phyloP scores from a whole-genome alignment of 1,140 invertebrate species.

The Matsumurasca onukii region DNA sequence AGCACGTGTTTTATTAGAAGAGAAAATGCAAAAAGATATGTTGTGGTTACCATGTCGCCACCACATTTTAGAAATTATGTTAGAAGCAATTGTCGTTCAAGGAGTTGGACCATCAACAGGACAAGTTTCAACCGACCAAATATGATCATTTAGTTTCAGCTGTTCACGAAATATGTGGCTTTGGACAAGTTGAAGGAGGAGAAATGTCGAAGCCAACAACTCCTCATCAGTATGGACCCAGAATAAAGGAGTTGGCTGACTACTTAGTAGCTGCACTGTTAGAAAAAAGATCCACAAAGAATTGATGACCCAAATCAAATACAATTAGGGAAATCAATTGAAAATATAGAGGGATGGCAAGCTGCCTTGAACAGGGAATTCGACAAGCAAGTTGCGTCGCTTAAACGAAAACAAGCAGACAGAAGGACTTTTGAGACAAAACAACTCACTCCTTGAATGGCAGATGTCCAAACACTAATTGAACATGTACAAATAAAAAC shows the following conservation, averaged over 20 bases:
- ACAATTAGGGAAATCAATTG: too few relatives aligned
- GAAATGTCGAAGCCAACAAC: conserved; percentile 8
- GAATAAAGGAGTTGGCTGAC: conserved; percentile 1
- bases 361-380: background rate
- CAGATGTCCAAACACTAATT: background rate
- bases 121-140: too few relatives aligned
- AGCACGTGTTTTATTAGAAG: background rate
- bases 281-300: background rate
- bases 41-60: background rate
- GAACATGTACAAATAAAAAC: conserved; percentile 1
- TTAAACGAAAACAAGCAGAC: background rate
- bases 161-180: background rate
- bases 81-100: background rate
- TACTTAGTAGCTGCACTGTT: background rate
- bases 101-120: too few relatives aligned
- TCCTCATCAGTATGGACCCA: conserved; percentile 5
- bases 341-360: conserved; percentile 2
- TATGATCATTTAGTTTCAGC: background rate
- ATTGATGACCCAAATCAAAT: background rate
- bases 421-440: background rate
- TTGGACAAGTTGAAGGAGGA: background rate
- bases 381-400: conserved; percentile 6
- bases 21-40: background rate
- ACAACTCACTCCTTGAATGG: too few relatives aligned
- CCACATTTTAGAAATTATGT: background rate